Percentiles rank a stretch among this genome's conserved stretches.
Conservation (phyloP, 2,888 invertebrate species). For the Acronicta psi region DNA sequence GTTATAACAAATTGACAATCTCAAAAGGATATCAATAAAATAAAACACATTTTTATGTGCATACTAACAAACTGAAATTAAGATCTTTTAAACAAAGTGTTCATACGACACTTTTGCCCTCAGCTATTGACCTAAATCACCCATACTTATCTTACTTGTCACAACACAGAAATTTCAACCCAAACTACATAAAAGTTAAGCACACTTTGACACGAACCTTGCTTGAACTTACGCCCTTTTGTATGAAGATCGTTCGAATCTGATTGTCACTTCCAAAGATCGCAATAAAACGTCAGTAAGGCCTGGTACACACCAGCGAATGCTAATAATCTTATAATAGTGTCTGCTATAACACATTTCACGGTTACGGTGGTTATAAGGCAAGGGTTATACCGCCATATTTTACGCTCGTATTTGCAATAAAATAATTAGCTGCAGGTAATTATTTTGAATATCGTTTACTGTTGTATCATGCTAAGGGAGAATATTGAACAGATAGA, state of each 20-base stretch:
- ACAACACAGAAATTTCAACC: background rate
- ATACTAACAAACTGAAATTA: constrained; percentile 66
- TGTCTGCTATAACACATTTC: constrained; percentile 36
- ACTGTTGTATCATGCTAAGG: background rate
- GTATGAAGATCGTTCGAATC: constrained; percentile 33
- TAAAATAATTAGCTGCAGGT: constrained; percentile 40
- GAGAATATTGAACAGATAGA: background rate
- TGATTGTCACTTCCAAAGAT: constrained; percentile 62
- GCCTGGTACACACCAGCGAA: constrained; percentile 43
- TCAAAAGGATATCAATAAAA: constrained; percentile 60
- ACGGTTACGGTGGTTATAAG: constrained; percentile 35
- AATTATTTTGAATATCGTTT: constrained; percentile 29
- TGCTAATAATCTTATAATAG: constrained; percentile 53
- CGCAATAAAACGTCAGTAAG: constrained; percentile 59
- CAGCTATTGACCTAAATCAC: constrained; percentile 13
- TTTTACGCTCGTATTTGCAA: constrained; percentile 25
- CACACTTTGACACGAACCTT: background rate
- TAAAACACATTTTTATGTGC: constrained; percentile 56
- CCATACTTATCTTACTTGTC: background rate
- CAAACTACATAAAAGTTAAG: background rate
- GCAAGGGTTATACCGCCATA: constrained; percentile 34
- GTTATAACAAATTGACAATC: constrained; percentile 64
- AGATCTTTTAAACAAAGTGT: constrained; percentile 63
- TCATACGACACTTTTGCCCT: constrained; percentile 62
- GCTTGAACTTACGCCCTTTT: constrained; percentile 13